phyloP scores from a whole-genome alignment of 2,888 invertebrate species.

The Phortica magna region DNA sequence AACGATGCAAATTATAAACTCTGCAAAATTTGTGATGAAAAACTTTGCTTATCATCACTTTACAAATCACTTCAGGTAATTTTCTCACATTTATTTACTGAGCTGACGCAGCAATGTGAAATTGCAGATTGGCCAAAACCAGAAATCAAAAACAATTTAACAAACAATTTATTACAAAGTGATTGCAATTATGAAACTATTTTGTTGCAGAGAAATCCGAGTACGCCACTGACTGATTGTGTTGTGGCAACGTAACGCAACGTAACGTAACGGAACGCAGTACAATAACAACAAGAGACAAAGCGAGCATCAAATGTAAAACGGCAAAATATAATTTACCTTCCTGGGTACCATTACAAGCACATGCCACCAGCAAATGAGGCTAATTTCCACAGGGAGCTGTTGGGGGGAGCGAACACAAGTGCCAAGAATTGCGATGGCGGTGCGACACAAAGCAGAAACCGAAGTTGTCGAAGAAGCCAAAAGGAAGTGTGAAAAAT shows the following conservation, averaged over 20 bases:
- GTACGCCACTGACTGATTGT: constrained; percentile 6
- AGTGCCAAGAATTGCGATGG: neutral
- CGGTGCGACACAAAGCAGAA: too few species aligned
- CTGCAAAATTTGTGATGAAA: too few species aligned
- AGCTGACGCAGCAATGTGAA: too few species aligned
- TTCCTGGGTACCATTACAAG: constrained; percentile 29
- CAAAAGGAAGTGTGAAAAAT: constrained; percentile 26
- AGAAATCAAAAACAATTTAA: neutral
- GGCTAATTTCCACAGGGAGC: constrained; percentile 55
- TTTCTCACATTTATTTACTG: too few species aligned
- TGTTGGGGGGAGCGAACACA: neutral
- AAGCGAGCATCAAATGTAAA: constrained; percentile 28
- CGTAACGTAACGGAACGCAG: neutral
- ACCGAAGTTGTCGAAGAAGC: neutral
- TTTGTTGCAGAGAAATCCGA: neutral
- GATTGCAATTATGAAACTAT: neutral
- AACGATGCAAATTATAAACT: too few species aligned
- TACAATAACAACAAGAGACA: neutral
- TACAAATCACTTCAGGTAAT: too few species aligned
- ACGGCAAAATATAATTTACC: constrained; percentile 27
- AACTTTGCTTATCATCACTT: too few species aligned
- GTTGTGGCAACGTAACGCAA: neutral
- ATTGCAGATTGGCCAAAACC: neutral
- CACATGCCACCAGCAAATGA: constrained; percentile 61
- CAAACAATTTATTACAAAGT: neutral